phyloP scores from a whole-genome alignment of 1,140 invertebrate genomes.

The Ericerus pela region DNA sequence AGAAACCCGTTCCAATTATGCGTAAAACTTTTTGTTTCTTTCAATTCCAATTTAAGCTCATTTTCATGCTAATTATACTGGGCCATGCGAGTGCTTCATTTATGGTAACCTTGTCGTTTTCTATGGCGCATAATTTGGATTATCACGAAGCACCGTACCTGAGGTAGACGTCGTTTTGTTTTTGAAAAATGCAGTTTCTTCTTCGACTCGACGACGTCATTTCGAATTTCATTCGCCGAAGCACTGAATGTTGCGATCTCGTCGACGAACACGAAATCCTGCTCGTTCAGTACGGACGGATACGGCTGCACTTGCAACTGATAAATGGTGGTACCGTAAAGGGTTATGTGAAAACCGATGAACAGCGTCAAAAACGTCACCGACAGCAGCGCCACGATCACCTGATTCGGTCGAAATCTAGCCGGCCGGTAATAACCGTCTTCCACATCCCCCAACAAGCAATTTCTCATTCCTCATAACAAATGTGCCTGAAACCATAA shows the following conservation, averaged over 20 bases:
- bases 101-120: too few species aligned
- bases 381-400: neutral
- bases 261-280: constrained; percentile 3
- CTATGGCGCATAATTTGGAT: too few species aligned
- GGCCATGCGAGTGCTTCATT: too few species aligned
- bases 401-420: constrained; percentile 5
- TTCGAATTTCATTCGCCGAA: neutral
- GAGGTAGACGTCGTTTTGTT: constrained; percentile 1
- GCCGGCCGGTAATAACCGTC: constrained; percentile 8
- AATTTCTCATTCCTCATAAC: constrained; percentile 8
- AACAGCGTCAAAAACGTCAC: neutral
- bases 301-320: neutral
- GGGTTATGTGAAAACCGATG: neutral
- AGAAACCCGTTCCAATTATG: too few species aligned
- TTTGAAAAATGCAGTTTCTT: neutral
- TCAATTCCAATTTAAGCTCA: too few species aligned
- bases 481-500: neutral
- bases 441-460: constrained; percentile 1
- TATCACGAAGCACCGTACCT: too few species aligned
- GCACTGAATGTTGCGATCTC: neutral
- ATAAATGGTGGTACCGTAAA: neutral
- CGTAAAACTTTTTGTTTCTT: too few species aligned
- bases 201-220: neutral
- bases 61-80: too few species aligned
- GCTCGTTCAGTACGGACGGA: neutral